Evolutionary conservation across 2,113 vertebrate species (phyloP).

Genomic region (Tenebrosternarchus preto): DNA sequence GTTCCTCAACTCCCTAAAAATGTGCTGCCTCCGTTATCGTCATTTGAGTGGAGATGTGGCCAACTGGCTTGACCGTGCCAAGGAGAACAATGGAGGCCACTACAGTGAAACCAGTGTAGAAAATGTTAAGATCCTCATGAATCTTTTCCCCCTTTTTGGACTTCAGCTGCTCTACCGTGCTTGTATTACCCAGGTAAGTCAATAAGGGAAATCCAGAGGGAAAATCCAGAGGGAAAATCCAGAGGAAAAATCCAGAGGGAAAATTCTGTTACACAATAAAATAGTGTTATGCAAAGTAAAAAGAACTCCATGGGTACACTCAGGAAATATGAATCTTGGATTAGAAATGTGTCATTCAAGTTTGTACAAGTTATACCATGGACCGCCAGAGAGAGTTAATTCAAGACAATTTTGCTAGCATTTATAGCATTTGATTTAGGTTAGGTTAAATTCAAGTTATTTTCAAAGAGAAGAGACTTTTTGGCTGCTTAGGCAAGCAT

Average conservation of each 20-base stretch:
- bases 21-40: conserved; percentile 65
- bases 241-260: too few species aligned
- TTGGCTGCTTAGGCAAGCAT: too few species aligned
- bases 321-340: not conserved
- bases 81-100: conserved; percentile 79
- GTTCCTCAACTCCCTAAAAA: conserved; percentile 77
- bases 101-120: conserved; percentile 84
- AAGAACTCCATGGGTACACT: not conserved
- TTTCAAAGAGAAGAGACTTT: too few species aligned
- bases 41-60: conserved; percentile 64
- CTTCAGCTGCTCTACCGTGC: conserved; percentile 85
- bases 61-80: conserved; percentile 83
- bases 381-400: too few species aligned
- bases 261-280: not conserved
- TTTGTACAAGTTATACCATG: too few species aligned
- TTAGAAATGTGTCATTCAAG: too few species aligned
- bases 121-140: conserved; percentile 78
- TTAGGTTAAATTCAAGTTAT: too few species aligned
- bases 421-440: too few species aligned
- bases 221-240: not conserved
- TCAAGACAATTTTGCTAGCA: too few species aligned
- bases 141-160: conserved; percentile 83
- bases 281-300: not conserved
- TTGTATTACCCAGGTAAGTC: conserved; percentile 82
- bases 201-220: not conserved